phyloP scores from a whole-genome alignment of 2,888 invertebrate species.

The Oxycera nigricornis region DNA sequence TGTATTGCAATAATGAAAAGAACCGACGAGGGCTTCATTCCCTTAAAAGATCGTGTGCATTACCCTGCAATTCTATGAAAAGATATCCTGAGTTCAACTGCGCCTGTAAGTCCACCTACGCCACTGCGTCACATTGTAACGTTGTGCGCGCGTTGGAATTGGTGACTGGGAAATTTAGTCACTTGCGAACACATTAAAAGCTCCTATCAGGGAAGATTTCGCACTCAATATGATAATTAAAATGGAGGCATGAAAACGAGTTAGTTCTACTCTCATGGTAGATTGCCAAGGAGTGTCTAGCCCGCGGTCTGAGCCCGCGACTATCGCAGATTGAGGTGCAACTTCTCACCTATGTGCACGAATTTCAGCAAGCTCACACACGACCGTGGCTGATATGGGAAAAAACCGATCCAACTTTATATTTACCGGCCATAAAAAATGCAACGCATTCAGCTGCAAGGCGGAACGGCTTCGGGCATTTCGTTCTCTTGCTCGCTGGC shows the following conservation, averaged over 20 bases:
- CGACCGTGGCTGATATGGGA: background rate
- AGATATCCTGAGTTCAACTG: no score
- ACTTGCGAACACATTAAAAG: background rate
- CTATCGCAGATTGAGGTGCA: constrained; percentile 25
- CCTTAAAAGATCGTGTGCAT: no score
- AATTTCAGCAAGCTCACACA: constrained; percentile 19
- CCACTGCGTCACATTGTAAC: background rate
- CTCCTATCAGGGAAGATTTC: background rate
- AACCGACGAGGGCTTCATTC: no score
- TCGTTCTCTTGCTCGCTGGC: background rate
- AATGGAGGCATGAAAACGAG: background rate
- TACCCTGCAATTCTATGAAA: no score
- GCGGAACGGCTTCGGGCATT: background rate
- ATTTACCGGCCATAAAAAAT: background rate
- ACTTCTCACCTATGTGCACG: constrained; percentile 1
- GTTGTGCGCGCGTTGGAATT: background rate
- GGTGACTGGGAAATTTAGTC: background rate
- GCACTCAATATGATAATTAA: background rate
- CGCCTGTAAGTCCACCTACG: background rate
- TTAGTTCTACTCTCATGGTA: no score
- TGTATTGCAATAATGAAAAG: no score
- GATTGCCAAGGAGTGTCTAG: no score
- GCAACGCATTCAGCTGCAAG: background rate
- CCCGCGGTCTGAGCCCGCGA: no score
- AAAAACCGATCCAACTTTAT: constrained; percentile 22